Conservation (phyloP, 2,797 vertebrate species). For the Leuciscus waleckii region DNA sequence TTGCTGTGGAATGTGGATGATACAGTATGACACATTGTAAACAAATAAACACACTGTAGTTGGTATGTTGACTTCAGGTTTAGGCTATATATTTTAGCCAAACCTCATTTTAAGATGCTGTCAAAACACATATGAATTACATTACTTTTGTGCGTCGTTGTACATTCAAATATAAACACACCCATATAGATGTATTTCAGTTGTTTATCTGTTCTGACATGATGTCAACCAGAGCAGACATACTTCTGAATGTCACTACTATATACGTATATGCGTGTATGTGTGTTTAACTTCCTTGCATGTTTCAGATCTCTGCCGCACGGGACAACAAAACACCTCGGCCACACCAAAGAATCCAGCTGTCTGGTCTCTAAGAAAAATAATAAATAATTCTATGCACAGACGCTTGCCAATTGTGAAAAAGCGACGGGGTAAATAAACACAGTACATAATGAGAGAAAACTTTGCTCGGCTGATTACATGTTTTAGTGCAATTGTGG, state of each 20-base stretch:
- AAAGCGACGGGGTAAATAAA: slow-evolving; percentile 73
- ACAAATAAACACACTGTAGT: slow-evolving; percentile 4
- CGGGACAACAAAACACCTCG: slow-evolving; percentile 17
- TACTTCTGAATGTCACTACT: slow-evolving; percentile 25
- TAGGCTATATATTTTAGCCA: neutral
- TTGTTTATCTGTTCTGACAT: slow-evolving; percentile 33
- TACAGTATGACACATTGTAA: slow-evolving; percentile 10
- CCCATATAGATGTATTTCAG: neutral
- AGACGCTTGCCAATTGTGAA: slow-evolving; percentile 70
- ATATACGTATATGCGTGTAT: neutral
- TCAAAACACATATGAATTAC: slow-evolving; percentile 10
- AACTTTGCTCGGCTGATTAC: slow-evolving; percentile 57
- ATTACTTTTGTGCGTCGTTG: neutral
- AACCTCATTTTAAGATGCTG: neutral
- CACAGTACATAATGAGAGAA: slow-evolving; percentile 59
- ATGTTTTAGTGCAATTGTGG: slow-evolving; percentile 65
- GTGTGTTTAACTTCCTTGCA: neutral
- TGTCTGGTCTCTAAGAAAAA: slow-evolving; percentile 64
- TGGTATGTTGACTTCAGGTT: neutral
- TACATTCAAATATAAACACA: slow-evolving; percentile 20
- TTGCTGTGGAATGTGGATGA: neutral
- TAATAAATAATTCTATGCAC: slow-evolving; percentile 77
- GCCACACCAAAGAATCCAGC: slow-evolving; percentile 40
- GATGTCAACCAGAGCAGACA: slow-evolving; percentile 23
- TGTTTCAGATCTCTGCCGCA: slow-evolving; percentile 45